phyloP scores from a whole-genome alignment of 2,888 invertebrate genomes.

The Scaptomyza parva region DNA sequence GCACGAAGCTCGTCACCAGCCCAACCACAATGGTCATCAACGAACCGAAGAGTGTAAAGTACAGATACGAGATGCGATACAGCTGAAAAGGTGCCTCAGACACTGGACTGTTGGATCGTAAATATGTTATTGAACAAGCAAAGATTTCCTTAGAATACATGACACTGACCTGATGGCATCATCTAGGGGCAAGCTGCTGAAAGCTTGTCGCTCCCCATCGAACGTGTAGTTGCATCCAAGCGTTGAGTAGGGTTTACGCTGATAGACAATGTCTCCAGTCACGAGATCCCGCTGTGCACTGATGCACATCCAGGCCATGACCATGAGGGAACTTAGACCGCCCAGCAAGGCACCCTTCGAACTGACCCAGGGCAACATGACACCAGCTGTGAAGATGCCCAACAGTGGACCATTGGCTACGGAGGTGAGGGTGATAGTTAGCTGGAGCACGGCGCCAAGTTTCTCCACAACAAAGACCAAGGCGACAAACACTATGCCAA shows the following conservation, averaged over 20 bases:
- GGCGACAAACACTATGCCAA: slow-evolving; percentile 88
- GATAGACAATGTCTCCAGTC: slow-evolving; percentile 85
- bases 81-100: slow-evolving; percentile 84
- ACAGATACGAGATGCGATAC: slow-evolving; percentile 91
- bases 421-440: slow-evolving; percentile 88
- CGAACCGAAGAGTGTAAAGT: slow-evolving; percentile 89
- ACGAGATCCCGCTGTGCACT: slow-evolving; percentile 86
- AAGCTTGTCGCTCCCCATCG: slow-evolving; percentile 73
- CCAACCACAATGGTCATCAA: slow-evolving; percentile 87
- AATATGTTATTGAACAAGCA: background rate
- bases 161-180: slow-evolving; percentile 45
- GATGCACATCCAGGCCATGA: slow-evolving; percentile 87
- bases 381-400: slow-evolving; percentile 89
- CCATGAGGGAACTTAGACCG: slow-evolving; percentile 85
- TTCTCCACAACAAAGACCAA: slow-evolving; percentile 88
- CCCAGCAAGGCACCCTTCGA: slow-evolving; percentile 87
- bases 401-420: slow-evolving; percentile 89
- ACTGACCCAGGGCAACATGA: slow-evolving; percentile 89
- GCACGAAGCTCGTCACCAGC: slow-evolving; percentile 85
- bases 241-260: slow-evolving; percentile 85
- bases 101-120: slow-evolving; percentile 54
- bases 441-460: slow-evolving; percentile 89
- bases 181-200: slow-evolving; percentile 71
- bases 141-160: too few relatives aligned
- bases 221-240: slow-evolving; percentile 86